Base-by-base conservation (phyloP, 2,888 invertebrate genomes). In the Dioctria rufipes region DNA sequence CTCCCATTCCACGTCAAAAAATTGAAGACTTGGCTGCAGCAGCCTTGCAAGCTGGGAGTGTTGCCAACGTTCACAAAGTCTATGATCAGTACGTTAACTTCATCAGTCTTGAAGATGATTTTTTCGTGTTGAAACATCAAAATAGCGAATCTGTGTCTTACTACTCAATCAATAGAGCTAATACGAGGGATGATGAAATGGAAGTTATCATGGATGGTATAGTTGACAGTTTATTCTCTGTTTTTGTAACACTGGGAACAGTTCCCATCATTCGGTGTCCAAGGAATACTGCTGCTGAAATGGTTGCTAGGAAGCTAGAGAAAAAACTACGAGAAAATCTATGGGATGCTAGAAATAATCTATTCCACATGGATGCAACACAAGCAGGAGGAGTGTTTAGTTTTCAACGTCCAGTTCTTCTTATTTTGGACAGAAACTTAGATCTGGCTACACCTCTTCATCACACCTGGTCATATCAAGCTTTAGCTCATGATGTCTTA, bases 391-490 rank as follows among this genome's bases (percentile, higher is more conserved):
- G 95, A 0, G 91, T 92, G 78, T 93, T 93, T 86, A 96, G 96
- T 88, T 98, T 98, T 88, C 98, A 98, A 86, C 91, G 99, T 69
- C 99, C 99, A 0, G 91, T 99, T 85, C 90, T 99, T 49, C 94
- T 99, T 83, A 90, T 99, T 82, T 90, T 99, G 80, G 99, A 99
- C 89, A 92, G 99, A 82, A 98, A 96, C 89, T 92, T 98, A 83
- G 99, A 99, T 88, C 93, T 99, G 93, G 98, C 98, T 2, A 99
- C 99, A 61, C 98, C 98, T 40, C 90, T 99, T 82, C 99, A 99
- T 91, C 99, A 99, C 89, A 98, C 99, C 0, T 99, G 99, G 99
- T 99, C 99, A 0, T 99, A 99, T 89, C 99, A 99, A 89, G 99
- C 99, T 1, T 90, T 99, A 79, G 95, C 97, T 40, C 99, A 99